These are phyloP conservation scores for Trididemnum nubilum DNA, from an alignment of 23 tunicate species.

Conservation along the genomic window DNA sequence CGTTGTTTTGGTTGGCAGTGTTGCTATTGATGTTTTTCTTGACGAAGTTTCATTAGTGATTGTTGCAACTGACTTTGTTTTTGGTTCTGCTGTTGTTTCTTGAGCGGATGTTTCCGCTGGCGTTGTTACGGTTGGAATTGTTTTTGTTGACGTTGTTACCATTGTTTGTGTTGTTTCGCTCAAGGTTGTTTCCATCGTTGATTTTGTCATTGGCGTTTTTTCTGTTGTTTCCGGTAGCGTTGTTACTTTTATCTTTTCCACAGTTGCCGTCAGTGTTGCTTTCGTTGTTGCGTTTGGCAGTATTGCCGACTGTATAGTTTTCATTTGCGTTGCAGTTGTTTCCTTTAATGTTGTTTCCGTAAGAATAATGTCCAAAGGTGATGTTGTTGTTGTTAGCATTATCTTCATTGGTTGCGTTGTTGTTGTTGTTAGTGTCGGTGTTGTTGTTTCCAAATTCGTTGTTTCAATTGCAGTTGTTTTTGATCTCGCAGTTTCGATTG, in stretches of 20 bases:
- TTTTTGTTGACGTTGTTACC: neutral
- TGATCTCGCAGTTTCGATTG: too few relatives aligned
- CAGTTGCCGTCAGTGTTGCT: neutral
- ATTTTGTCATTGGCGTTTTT: neutral
- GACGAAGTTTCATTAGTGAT: neutral
- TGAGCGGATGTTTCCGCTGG: neutral
- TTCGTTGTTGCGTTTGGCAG: too few relatives aligned
- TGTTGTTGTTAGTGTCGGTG: too few relatives aligned
- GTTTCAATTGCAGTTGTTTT: too few relatives aligned
- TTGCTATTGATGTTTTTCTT: neutral
- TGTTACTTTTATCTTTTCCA: neutral
- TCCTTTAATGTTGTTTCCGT: too few relatives aligned
- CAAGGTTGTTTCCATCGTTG: neutral
- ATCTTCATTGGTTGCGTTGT: too few relatives aligned
- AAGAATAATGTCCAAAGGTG: too few relatives aligned
- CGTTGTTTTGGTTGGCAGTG: neutral
- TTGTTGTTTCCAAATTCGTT: too few relatives aligned
- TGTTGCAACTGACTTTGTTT: neutral
- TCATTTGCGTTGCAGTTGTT: too few relatives aligned
- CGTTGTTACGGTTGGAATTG: too few relatives aligned
- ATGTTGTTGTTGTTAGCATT: too few relatives aligned
- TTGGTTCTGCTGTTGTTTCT: neutral
- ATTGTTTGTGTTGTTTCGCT: neutral
- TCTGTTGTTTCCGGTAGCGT: neutral
- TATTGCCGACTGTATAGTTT: too few relatives aligned